Conservation (phyloP, 2,888 invertebrate species). For the Microctonus brassicae region DNA sequence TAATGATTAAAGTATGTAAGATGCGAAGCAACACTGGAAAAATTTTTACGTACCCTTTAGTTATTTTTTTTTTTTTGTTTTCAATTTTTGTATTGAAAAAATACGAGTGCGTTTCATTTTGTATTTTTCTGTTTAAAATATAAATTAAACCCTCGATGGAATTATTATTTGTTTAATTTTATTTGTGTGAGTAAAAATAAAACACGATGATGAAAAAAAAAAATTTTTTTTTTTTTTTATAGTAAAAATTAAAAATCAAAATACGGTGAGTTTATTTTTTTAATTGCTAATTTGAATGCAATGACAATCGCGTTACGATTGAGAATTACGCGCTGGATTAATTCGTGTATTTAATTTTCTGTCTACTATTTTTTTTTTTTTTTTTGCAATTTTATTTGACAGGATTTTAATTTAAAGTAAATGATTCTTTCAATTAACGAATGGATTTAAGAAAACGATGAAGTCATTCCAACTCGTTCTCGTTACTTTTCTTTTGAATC, state of each 20-base stretch:
- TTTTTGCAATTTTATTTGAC: neutral
- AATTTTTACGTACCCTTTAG: constrained; percentile 64
- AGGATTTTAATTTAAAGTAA: neutral
- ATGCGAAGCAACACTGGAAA: constrained; percentile 66
- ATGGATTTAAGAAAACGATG: neutral
- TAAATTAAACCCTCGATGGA: neutral
- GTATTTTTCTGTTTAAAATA: neutral
- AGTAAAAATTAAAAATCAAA: too few species aligned
- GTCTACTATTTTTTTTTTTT: too few species aligned
- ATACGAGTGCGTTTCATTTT: too few species aligned
- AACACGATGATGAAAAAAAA: neutral
- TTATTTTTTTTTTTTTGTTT: constrained; percentile 41
- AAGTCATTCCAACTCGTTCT: neutral
- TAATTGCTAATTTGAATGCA: neutral
- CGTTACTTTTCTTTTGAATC: too few species aligned
- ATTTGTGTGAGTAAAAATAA: neutral
- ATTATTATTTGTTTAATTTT: neutral
- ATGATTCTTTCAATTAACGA: neutral
- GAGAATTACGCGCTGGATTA: constrained; percentile 19
- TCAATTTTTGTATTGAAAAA: neutral
- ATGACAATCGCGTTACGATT: constrained; percentile 1
- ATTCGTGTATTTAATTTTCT: neutral
- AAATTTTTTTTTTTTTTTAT: too few species aligned
- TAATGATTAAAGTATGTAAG: constrained; percentile 50
- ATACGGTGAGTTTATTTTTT: constrained; percentile 8